Evolutionary conservation across 1,140 invertebrate species (phyloP), one percentile per base, ranked within the genome.

Genomic region (Drosophila trapezifrons): DNA sequence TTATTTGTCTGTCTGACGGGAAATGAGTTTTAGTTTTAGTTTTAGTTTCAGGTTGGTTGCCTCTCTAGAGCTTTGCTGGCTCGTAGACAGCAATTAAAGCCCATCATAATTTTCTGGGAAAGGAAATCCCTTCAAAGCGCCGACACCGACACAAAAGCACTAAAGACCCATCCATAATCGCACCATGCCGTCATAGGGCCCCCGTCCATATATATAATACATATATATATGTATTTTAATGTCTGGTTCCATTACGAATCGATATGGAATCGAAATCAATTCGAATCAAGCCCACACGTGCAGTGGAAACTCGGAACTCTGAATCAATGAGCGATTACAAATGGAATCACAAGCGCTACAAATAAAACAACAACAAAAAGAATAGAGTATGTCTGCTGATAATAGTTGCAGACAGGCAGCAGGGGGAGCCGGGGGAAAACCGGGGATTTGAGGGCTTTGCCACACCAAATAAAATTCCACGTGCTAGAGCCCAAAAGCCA

Each of bases 271-370:
- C 32, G 65, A 54, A 69, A 47, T 67, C 57, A 43, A 55, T 22
- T 55, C 52, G 35, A 42, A 56, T 56, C 54, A 45, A 59, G 15
- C 60, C 35, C 64, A 66, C 65, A 70, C 49, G 47, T 52, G 67
- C 46, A 57, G n/a, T 66, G 45, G 47, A n/a, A 70, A 32, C 27
- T 54, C 37, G 64, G 40, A 67, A 56, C 56, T 71, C 69, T 71
- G 69, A 72, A 71, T 72, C 69, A 72, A 71, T 72, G 66, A 71
- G 69, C 67, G 69, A 72, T 72, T 72, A 71, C 69, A 71, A 71
- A 71, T 71, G 67, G 35, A 71, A 71, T 64, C 62, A 60, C 40
- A 60, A 59, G 37, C 55, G n/a, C 37, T 38, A 38, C 37, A 38
- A 55, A 25, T 40, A 17, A 46, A n/a, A 42, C 5, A 35, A 17